A percentile compares a stretch with the other conserved stretches of the same genome.
Evolutionary conservation across 1,140 invertebrate genomes (phyloP).

Genomic region (Pristionchus pacificus): DNA sequence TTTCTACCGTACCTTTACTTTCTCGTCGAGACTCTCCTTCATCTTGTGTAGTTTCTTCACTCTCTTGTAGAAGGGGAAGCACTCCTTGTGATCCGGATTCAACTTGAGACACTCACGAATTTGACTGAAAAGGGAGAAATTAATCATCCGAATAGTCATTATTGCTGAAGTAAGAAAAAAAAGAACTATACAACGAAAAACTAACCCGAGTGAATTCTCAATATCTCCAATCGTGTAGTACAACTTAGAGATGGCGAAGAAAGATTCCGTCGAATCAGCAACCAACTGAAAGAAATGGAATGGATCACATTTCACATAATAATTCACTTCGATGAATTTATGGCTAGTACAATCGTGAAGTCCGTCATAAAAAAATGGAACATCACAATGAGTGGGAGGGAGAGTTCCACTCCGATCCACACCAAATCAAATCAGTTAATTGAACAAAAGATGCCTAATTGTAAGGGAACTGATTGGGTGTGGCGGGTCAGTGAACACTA

Average conservation of each 20-base stretch:
- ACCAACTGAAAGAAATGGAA: conserved; percentile 66
- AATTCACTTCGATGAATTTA: no score
- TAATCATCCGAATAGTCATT: conserved; percentile 12
- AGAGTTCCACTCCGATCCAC: no score
- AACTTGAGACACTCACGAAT: conserved; percentile 93
- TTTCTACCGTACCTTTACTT: background rate
- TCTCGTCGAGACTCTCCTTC: conserved; percentile 70
- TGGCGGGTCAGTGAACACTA: no score
- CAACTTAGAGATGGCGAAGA: conserved; percentile 74
- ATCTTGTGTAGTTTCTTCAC: conserved; percentile 90
- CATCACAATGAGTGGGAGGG: no score
- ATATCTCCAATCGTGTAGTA: conserved; percentile 86
- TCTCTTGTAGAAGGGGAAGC: conserved; percentile 93
- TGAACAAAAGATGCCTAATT: no score
- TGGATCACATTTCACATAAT: no score
- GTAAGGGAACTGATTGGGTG: no score
- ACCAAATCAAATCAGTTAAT: no score
- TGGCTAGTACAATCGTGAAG: no score
- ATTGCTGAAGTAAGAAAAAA: no score
- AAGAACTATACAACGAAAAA: no score
- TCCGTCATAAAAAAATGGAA: no score
- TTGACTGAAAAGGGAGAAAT: conserved; percentile 65
- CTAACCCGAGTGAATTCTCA: conserved; percentile 79
- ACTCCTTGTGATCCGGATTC: conserved; percentile 93
- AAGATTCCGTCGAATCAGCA: conserved; percentile 84